Conservation (phyloP, 2,113 vertebrate genomes). For the Greenwoodochromis staneri region DNA sequence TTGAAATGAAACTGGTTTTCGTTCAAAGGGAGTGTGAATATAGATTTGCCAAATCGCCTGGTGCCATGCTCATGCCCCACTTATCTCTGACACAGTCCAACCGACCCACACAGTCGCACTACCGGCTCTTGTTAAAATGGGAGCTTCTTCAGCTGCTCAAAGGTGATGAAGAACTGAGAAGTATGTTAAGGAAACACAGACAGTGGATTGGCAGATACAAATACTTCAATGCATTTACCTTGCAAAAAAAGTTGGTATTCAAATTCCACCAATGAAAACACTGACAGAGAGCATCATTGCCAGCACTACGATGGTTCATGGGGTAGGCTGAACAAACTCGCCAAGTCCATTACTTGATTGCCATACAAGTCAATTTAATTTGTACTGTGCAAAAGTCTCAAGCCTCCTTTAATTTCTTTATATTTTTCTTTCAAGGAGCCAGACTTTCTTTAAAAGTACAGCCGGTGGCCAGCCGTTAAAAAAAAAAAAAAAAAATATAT, state of each 20-base stretch:
- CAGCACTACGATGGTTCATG: neutral
- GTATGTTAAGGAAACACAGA: constrained; percentile 64
- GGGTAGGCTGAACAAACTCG: neutral
- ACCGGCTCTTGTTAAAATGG: constrained; percentile 73
- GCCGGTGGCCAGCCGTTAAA: accelerated
- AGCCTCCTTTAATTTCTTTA: neutral
- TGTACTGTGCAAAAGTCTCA: neutral
- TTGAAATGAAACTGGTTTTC: neutral
- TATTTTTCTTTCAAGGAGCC: neutral
- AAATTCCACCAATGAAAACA: neutral
- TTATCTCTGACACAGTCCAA: neutral
- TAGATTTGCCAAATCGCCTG: constrained; percentile 14
- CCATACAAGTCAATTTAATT: neutral
- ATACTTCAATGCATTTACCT: neutral
- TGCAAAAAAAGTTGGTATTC: neutral
- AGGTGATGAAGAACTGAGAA: constrained; percentile 94
- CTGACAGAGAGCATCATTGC: neutral
- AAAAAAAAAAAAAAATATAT: neutral
- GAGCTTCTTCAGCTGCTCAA: constrained; percentile 92
- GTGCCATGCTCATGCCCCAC: neutral
- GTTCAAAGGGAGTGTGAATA: constrained; percentile 8
- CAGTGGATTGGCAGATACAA: neutral
- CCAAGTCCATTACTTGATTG: neutral
- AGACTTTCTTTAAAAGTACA: neutral
- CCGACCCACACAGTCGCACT: neutral